Conservation (phyloP, 1,140 invertebrate species). For the Penaeus indicus region DNA sequence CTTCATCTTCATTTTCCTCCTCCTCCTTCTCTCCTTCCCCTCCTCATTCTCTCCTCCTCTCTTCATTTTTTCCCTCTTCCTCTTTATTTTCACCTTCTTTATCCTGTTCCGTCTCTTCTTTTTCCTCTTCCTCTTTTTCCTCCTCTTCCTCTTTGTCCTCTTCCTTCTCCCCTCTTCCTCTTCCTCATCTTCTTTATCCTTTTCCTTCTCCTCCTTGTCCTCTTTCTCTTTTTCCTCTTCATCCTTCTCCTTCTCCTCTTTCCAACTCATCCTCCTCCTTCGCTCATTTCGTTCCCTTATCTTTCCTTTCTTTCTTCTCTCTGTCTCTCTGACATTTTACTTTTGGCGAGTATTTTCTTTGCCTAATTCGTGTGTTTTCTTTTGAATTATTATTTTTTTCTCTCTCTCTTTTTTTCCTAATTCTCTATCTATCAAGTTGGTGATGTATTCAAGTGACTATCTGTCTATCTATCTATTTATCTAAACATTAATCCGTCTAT, state of each 20-base stretch:
- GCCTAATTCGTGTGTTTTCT: background rate
- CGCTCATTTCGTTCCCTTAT: background rate
- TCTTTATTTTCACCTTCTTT: background rate
- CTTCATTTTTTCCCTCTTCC: background rate
- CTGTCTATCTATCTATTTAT: too few relatives aligned
- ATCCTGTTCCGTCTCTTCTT: too few relatives aligned
- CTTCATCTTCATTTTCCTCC: background rate
- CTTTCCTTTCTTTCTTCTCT: background rate
- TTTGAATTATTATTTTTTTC: background rate
- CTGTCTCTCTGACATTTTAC: background rate
- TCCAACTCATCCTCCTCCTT: background rate
- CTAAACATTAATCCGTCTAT: too few relatives aligned
- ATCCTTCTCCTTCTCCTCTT: background rate
- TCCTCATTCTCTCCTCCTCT: background rate
- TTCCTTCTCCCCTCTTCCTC: background rate
- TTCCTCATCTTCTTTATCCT: background rate
- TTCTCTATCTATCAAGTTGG: too few relatives aligned
- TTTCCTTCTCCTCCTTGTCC: background rate
- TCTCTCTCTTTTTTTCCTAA: conserved; percentile 8
- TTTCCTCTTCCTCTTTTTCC: background rate
- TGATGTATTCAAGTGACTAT: too few relatives aligned
- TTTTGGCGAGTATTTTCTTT: conserved; percentile 13
- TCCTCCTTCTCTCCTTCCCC: background rate
- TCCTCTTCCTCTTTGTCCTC: background rate
- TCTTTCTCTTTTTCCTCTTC: background rate